These are phyloP conservation scores for Philaethria dido DNA, from an alignment of 2,888 invertebrate genomes.

Conservation along the genomic window DNA sequence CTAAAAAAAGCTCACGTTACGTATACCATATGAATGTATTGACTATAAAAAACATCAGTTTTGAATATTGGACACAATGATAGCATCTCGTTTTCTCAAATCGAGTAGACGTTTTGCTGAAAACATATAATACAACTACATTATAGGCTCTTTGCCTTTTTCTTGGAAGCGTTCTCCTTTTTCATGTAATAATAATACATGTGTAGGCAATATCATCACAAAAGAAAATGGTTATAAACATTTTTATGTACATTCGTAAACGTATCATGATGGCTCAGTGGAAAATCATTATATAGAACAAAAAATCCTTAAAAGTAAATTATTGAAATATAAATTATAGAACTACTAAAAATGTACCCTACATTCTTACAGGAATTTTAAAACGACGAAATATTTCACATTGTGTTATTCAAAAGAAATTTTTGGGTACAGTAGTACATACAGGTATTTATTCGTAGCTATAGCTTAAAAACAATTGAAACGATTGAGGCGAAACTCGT, in stretches of 20 bases:
- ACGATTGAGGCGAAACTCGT: constrained; percentile 37
- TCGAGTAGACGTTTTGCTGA: constrained; percentile 31
- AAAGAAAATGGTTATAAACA: constrained; percentile 5
- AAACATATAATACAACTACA: constrained; percentile 30
- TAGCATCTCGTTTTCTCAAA: constrained; percentile 35
- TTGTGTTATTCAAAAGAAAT: background rate
- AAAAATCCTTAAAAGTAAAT: no score
- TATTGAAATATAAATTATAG: no score
- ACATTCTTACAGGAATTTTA: background rate
- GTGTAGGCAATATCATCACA: constrained; percentile 11
- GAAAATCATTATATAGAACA: no score
- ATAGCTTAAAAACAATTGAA: constrained; percentile 38
- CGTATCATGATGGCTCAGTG: background rate
- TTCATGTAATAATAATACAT: constrained; percentile 15
- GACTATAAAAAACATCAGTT: background rate
- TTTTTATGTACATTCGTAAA: background rate
- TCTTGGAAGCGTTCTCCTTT: constrained; percentile 22
- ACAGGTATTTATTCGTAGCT: background rate
- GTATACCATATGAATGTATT: background rate
- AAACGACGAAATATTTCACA: background rate
- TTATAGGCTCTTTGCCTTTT: constrained; percentile 33
- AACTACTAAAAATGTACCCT: no score
- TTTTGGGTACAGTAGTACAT: background rate
- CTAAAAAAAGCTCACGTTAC: background rate
- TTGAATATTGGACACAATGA: constrained; percentile 34